Evolutionary conservation across 2,797 vertebrate species (phyloP), one percentile per base, ranked within the genome.

Genomic region (Clarias platycephalus): DNA sequence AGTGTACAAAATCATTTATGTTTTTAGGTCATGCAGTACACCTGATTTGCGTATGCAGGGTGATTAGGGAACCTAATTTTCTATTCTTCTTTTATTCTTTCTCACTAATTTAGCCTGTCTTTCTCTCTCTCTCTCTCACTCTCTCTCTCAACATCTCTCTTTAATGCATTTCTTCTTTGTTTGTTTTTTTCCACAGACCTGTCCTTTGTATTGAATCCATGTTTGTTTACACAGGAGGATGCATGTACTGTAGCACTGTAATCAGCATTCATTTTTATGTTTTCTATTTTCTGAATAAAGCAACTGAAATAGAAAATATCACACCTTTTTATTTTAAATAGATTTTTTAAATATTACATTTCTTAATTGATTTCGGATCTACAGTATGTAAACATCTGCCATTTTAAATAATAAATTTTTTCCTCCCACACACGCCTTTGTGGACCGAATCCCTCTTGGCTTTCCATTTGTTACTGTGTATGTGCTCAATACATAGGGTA

Each of bases 251-350:
- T 3, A 26, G 16, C 58, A 44, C n/a, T 77, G 31, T 77, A 77
- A 77, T 80, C 58, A 79, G 58, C 63, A 62, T 68, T 60, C 26
- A 22, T 74, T 68, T 49, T 49, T 75, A 10, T 76, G 4, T 62
- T 31, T 76, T n/a, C 31, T 49, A 58, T 34, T 78, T 62, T 13
- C 9, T n/a, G 53, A 57, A 4, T 34, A n/a, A 60, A 62, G 60
- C 22, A 62, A 12, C 55, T 24, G 34, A 63, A 62, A 26, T 40
- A n/a, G 3, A n/a, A 76, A 75, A 57, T 8, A 72, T 12, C 7
- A 26, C n/a, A 15, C 40, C 72, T 58, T 57, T 24, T 77, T 6
- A 49, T 77, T 77, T 31, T 18, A 28, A 4, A 22, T n/a, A 1
- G 16, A 3, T 53, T 55, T 55, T 75, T 75, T 40, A 7, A 37